Conservation (phyloP, 2,888 invertebrate genomes). For the Ommatoiulus sabulosus region DNA sequence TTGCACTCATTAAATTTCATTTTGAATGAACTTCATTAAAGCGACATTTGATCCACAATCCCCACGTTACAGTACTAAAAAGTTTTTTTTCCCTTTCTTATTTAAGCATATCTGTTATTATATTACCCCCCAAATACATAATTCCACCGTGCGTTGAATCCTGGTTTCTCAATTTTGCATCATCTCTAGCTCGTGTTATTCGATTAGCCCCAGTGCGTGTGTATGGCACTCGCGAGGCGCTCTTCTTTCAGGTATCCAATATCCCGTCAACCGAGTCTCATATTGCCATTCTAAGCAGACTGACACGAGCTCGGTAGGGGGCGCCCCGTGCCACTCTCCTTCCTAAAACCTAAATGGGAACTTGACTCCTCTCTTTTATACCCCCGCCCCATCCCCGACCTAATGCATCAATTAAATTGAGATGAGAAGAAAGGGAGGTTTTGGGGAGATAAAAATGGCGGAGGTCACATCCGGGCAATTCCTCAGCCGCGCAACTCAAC, state of each 20-base stretch:
- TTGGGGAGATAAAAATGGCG: slow-evolving; percentile 25
- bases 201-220: not conserved
- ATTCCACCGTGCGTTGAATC: not conserved
- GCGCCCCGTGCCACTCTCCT: not conserved
- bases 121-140: not conserved
- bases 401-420: slow-evolving; percentile 36
- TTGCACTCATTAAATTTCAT: not conserved
- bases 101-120: not conserved
- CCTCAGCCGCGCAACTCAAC: not conserved
- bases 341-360: not conserved
- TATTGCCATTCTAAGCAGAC: not conserved
- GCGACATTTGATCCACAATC: not conserved
- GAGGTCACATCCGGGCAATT: slow-evolving; percentile 30
- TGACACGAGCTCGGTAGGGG: not conserved
- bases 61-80: not conserved
- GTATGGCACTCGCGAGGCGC: not conserved
- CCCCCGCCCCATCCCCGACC: not conserved
- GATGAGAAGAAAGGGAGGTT: slow-evolving; percentile 31
- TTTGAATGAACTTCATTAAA: not conserved
- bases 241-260: not conserved
- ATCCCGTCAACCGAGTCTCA: not conserved
- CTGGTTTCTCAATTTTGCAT: not conserved
- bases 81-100: not conserved
- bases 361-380: not conserved
- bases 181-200: not conserved